These are phyloP conservation scores for Empidonax traillii DNA, from an alignment of 2,113 vertebrate species.

Conservation along the genomic window DNA sequence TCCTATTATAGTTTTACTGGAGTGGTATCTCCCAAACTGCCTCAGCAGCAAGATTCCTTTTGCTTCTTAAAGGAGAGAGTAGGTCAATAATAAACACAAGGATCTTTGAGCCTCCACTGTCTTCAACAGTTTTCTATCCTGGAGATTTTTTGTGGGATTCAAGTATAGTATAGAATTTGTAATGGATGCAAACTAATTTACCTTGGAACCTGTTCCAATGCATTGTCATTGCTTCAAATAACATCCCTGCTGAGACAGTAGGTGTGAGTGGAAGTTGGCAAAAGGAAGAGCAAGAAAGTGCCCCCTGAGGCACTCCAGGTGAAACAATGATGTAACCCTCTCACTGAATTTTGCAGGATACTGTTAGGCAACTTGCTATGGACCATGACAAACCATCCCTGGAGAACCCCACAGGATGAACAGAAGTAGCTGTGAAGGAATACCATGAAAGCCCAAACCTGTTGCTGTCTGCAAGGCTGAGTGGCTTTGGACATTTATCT, in stretches of 20 bases:
- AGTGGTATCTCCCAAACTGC: background rate
- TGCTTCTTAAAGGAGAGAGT: background rate
- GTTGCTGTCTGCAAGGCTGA: background rate
- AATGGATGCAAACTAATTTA: background rate
- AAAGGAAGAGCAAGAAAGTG: background rate
- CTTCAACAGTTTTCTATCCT: background rate
- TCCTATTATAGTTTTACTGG: background rate
- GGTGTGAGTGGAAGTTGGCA: background rate
- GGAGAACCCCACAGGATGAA: background rate
- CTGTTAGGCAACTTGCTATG: background rate
- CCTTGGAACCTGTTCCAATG: background rate
- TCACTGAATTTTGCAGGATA: background rate
- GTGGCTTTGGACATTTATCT: background rate
- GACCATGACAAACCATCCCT: background rate
- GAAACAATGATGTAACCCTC: background rate
- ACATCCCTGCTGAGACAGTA: background rate
- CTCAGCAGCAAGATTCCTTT: background rate
- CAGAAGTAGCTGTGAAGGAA: background rate
- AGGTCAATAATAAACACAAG: background rate
- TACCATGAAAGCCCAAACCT: background rate
- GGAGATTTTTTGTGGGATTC: background rate
- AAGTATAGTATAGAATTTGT: background rate
- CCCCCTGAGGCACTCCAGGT: background rate
- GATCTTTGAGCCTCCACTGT: background rate
- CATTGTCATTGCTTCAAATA: background rate